These are phyloP conservation scores for Lophochroa leadbeateri DNA, from an alignment of 2,113 vertebrate species.

Conservation along the genomic window DNA sequence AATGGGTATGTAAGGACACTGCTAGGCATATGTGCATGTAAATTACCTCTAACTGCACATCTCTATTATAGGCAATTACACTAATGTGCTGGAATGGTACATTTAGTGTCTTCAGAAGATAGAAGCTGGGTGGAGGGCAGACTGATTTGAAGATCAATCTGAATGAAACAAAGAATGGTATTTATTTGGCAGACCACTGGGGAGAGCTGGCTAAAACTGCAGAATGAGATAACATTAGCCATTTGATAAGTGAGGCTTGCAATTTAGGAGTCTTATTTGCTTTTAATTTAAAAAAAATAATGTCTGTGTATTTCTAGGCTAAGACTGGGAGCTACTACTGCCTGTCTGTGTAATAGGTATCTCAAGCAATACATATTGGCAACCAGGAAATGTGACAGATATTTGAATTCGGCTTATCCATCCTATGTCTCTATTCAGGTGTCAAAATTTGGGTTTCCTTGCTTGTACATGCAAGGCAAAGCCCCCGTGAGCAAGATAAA, in stretches of 20 bases:
- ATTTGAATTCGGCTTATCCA: not conserved
- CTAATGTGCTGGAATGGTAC: constrained; percentile 69
- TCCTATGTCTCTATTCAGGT: not conserved
- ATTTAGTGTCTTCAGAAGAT: constrained; percentile 68
- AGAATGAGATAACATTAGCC: constrained; percentile 55
- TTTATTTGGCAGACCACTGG: constrained; percentile 64
- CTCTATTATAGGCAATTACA: constrained; percentile 71
- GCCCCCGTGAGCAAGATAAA: not conserved
- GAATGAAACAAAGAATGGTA: constrained; percentile 65
- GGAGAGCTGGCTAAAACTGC: constrained; percentile 61
- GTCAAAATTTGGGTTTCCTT: not conserved
- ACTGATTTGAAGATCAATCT: constrained; percentile 70
- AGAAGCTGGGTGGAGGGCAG: constrained; percentile 67
- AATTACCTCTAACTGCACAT: constrained; percentile 69
- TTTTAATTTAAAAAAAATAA: constrained; percentile 42
- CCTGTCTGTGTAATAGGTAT: not conserved
- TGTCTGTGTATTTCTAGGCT: not conserved
- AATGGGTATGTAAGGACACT: constrained; percentile 62
- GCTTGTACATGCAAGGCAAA: not conserved
- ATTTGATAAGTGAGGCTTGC: constrained; percentile 56
- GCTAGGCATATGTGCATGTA: constrained; percentile 68
- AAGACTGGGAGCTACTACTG: not conserved
- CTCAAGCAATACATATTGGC: not conserved
- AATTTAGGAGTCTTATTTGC: constrained; percentile 59
- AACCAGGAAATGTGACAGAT: not conserved